These are phyloP conservation scores for Sebastes nivosus DNA, from an alignment of 2,797 vertebrate genomes.

Conservation along the genomic window DNA sequence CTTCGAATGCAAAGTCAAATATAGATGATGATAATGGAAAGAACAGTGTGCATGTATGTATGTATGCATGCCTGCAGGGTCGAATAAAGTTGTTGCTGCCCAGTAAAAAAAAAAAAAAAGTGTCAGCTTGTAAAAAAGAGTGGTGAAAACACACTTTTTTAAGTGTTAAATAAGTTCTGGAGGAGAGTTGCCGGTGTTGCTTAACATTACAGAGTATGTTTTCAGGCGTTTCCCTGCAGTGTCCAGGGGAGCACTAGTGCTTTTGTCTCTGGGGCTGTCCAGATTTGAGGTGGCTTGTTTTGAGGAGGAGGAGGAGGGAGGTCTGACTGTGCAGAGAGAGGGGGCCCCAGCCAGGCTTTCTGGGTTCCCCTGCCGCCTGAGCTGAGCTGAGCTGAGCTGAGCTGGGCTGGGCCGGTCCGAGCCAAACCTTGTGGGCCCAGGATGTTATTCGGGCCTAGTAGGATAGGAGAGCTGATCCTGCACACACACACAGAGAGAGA, in stretches of 20 bases:
- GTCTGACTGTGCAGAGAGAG: slow-evolving; percentile 11
- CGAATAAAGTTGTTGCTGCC: background rate
- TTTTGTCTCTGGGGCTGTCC: slow-evolving; percentile 27
- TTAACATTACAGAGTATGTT: background rate
- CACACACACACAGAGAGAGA: background rate
- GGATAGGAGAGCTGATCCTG: slow-evolving; percentile 22
- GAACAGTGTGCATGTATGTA: background rate
- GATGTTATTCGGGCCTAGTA: slow-evolving; percentile 48
- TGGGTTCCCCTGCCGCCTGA: slow-evolving; percentile 5
- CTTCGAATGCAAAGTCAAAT: background rate
- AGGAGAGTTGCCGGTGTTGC: background rate
- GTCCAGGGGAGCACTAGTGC: background rate
- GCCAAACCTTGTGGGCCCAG: slow-evolving; percentile 45
- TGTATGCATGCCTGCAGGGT: background rate
- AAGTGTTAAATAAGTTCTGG: background rate
- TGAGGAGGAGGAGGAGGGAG: slow-evolving; percentile 27
- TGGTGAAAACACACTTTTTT: background rate
- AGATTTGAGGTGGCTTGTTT: slow-evolving; percentile 28
- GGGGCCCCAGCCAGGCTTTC: slow-evolving; percentile 2
- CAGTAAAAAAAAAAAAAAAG: background rate
- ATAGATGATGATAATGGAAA: background rate
- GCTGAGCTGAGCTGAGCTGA: background rate
- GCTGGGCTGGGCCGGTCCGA: slow-evolving; percentile 13
- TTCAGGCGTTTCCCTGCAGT: slow-evolving; percentile 28
- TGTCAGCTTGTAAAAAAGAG: background rate